Evolutionary conservation across 2,113 vertebrate species (phyloP).

Genomic region (Oncorhynchus masou): DNA sequence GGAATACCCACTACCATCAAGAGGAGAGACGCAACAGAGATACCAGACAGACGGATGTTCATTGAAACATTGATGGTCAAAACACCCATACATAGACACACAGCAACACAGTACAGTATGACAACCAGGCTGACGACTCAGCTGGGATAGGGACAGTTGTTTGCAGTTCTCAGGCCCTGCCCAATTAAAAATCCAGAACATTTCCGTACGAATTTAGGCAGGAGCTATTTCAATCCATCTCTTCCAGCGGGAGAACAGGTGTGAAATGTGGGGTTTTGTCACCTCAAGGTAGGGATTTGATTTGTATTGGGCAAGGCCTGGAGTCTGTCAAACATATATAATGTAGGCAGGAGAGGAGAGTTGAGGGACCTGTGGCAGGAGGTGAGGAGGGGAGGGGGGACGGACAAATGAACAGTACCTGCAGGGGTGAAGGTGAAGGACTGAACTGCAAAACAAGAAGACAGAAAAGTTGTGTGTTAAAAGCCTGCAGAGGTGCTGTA

Average conservation of each 20-base stretch:
- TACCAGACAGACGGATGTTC: conserved; percentile 32
- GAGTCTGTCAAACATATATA: conserved; percentile 23
- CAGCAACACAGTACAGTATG: conserved; percentile 33
- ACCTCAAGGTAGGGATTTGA: neutral
- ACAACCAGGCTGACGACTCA: neutral
- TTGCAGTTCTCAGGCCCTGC: conserved; percentile 36
- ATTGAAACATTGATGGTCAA: conserved; percentile 26
- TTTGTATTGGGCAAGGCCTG: conserved; percentile 49
- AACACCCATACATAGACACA: conserved; percentile 27
- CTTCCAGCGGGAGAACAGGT: neutral
- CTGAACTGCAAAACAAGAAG: conserved; percentile 92
- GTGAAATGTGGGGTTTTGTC: neutral
- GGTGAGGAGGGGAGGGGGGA: conserved; percentile 56
- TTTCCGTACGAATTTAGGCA: neutral
- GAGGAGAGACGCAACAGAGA: conserved; percentile 15
- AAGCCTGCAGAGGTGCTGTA: conserved; percentile 62
- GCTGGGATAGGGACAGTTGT: conserved; percentile 4
- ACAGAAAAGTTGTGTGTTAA: conserved; percentile 82
- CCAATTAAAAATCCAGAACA: conserved; percentile 23
- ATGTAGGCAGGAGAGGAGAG: conserved; percentile 18
- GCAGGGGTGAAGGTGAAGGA: conserved; percentile 90
- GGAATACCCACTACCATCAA: neutral
- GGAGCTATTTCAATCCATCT: neutral
- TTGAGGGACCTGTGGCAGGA: conserved; percentile 31
- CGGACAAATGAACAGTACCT: conserved; percentile 87